Base-by-base conservation (phyloP, 2,113 vertebrate genomes). In the Perca fluviatilis region DNA sequence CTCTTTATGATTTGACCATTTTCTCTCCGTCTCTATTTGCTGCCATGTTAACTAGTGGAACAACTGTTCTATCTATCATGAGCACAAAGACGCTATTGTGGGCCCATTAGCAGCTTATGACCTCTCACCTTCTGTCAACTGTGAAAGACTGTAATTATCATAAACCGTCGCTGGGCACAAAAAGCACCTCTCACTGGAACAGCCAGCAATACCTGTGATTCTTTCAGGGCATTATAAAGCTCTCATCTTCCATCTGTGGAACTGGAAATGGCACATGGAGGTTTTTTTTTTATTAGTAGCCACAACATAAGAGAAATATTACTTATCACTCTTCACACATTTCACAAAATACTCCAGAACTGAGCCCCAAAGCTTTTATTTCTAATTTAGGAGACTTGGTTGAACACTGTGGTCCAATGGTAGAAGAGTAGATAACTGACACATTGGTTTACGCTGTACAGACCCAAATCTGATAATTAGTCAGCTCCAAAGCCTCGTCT, bases 141-240 rank as follows among this genome's bases (percentile, higher is more conserved):
- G 73, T 75, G 70, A 82, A 85, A 86, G 57, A 63, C 56, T 23
- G 64, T 85, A 89, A 91, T 89, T 90, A 89, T 73, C 84, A 80
- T 85, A 88, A 92, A 87, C 66, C 79, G 57, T 74, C 18, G n/a
- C 40, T 61, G 18, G 36, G 69, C 62, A 78, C 49, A 83, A 65
- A 62, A 56, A 76, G 53, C 71, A 63, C 36, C 75, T 54, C 50
- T 79, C 57, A 15, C 11, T 36, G 63, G 27, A 64, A 56, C 25
- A 70, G 8, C 14, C 49, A 27, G 40, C 30, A 77, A 13, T 30
- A 79, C 62, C 68, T 64, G 23, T 9, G n/a, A 51, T 30, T 66
- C 62, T 78, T 71, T 23, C 30, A 74, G 82, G 21, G 65, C 40
- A 77, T 60, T 25, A 33, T 10, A 51, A 10, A 67, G 49, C 62